These are phyloP conservation scores for Amphimallon solstitiale DNA, from an alignment of 2,888 invertebrate genomes.

Conservation along the genomic window DNA sequence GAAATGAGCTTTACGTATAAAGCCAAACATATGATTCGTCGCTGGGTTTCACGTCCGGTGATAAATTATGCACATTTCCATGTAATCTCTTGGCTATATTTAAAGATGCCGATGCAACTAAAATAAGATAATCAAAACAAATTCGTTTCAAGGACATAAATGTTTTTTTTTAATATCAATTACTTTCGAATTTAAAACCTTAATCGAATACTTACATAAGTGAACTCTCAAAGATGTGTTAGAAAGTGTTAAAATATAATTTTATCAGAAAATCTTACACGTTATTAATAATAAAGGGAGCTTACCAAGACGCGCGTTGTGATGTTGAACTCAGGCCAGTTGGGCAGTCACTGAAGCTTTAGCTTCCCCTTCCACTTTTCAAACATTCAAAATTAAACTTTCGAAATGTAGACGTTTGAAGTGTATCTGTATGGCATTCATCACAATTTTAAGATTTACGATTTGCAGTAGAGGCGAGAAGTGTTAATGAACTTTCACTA, in stretches of 20 bases:
- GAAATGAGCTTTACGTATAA: not conserved
- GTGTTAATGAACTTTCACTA: constrained; percentile 8
- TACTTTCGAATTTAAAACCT: too few species aligned
- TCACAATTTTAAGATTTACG: constrained; percentile 12
- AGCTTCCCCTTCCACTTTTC: constrained; percentile 53
- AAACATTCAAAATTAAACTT: constrained; percentile 34
- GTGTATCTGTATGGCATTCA: constrained; percentile 21
- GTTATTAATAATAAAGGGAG: not conserved
- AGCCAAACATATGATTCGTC: not conserved
- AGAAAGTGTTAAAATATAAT: not conserved
- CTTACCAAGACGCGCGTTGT: constrained; percentile 36
- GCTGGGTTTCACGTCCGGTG: constrained; percentile 7
- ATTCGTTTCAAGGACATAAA: constrained; percentile 19
- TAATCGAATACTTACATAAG: too few species aligned
- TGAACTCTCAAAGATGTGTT: too few species aligned
- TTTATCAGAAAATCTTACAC: constrained; percentile 8
- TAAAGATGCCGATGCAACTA: constrained; percentile 24
- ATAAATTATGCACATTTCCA: constrained; percentile 25
- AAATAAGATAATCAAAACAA: constrained; percentile 31
- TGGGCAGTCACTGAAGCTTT: constrained; percentile 58
- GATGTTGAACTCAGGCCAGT: constrained; percentile 59
- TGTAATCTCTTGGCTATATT: constrained; percentile 17
- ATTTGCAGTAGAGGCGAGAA: constrained; percentile 12
- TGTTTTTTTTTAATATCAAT: not conserved
- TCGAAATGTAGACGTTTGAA: constrained; percentile 27